Conservation (phyloP, 2,888 invertebrate species). For the Orgyia antiqua region DNA sequence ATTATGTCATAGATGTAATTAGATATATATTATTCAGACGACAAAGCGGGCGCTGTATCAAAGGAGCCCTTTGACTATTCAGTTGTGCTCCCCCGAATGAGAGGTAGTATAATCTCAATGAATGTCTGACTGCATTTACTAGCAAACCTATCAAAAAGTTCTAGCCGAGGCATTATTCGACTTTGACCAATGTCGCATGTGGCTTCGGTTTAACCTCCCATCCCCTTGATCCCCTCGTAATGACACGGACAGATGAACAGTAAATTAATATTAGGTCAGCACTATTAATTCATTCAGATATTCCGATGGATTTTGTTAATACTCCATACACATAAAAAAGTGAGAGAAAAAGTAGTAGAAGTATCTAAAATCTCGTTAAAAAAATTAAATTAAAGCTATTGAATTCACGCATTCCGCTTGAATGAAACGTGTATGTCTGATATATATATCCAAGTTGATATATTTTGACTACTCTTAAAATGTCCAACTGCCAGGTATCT, state of each 20-base stretch:
- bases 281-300: too few relatives aligned
- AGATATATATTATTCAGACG: constrained; percentile 26
- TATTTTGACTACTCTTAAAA: too few relatives aligned
- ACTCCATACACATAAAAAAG: too few relatives aligned
- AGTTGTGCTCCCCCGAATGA: constrained; percentile 40
- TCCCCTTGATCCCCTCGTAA: constrained; percentile 6
- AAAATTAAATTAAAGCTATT: too few relatives aligned
- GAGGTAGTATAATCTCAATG: constrained; percentile 37
- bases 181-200: constrained; percentile 58
- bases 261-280: constrained; percentile 22
- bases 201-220: constrained; percentile 13
- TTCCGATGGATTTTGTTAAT: too few relatives aligned
- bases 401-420: too few relatives aligned
- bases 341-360: too few relatives aligned
- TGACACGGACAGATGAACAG: constrained; percentile 20
- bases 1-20: constrained; percentile 29
- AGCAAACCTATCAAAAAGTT: constrained; percentile 51
- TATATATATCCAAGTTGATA: too few relatives aligned
- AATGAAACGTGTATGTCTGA: too few relatives aligned
- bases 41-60: constrained; percentile 33
- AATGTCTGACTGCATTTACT: constrained; percentile 36
- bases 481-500: too few relatives aligned
- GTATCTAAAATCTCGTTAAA: too few relatives aligned
- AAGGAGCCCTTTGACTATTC: constrained; percentile 56
- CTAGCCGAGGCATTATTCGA: constrained; percentile 34